Conservation (phyloP, 2,797 vertebrate species). For the Amblyraja radiata region DNA sequence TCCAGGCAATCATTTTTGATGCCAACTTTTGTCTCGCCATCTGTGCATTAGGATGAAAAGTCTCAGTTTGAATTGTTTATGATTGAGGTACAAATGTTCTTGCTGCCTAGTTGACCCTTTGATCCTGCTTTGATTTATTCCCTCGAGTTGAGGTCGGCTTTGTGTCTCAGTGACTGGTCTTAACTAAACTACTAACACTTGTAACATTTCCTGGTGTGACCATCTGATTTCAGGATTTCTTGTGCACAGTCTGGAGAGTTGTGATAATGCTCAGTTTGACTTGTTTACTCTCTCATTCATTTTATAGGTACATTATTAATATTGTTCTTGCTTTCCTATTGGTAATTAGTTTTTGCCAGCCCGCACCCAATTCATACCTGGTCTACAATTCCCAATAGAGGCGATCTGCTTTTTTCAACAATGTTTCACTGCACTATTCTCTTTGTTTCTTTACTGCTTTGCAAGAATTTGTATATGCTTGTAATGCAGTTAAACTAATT, state of each 20-base stretch:
- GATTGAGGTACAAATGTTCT: background rate
- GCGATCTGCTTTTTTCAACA: background rate
- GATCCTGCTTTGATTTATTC: background rate
- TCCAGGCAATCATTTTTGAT: background rate
- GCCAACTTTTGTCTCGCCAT: background rate
- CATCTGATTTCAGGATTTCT: background rate
- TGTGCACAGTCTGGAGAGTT: background rate
- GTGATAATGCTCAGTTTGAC: background rate
- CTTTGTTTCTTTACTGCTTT: background rate
- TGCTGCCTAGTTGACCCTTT: background rate
- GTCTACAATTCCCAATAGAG: background rate
- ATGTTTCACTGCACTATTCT: background rate
- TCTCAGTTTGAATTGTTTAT: background rate
- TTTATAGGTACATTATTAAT: background rate
- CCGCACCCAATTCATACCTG: background rate
- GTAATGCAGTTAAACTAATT: background rate
- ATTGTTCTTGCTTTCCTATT: background rate
- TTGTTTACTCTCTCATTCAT: background rate
- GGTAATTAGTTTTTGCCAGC: background rate
- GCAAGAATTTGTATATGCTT: background rate
- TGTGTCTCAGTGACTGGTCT: background rate
- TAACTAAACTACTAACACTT: background rate
- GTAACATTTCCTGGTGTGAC: background rate
- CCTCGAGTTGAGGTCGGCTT: background rate
- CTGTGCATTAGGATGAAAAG: background rate